Evolutionary conservation across 2,113 vertebrate genomes (phyloP).

Genomic region (Turnix velox): DNA sequence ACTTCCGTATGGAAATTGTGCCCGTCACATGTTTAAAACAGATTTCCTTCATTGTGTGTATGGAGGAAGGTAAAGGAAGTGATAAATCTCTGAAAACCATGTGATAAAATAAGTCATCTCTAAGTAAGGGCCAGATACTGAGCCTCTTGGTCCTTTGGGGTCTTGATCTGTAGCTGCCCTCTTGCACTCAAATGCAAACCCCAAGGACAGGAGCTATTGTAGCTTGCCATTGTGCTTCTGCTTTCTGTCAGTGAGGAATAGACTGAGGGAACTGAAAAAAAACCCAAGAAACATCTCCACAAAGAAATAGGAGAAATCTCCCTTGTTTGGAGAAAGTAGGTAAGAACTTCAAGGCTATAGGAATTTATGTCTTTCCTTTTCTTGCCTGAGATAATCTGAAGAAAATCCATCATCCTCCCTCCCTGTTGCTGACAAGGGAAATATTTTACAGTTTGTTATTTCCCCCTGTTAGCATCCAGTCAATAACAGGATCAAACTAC

Average conservation of each 20-base stretch:
- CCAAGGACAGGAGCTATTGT: background rate
- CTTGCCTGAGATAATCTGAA: background rate
- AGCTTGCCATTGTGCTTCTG: background rate
- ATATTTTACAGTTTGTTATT: background rate
- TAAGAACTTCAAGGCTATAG: background rate
- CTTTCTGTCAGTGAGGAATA: constrained; percentile 20
- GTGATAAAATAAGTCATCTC: background rate
- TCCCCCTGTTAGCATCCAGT: background rate
- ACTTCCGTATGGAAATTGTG: background rate
- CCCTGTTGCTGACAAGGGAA: background rate
- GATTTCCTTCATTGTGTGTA: background rate
- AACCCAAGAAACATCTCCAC: background rate
- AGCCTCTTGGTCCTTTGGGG: background rate
- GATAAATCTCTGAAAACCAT: constrained; percentile 46
- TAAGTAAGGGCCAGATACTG: background rate
- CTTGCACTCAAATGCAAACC: background rate
- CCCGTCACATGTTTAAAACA: constrained; percentile 41
- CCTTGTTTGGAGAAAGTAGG: background rate
- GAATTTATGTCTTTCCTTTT: background rate
- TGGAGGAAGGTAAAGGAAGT: constrained; percentile 47
- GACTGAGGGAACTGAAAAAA: background rate
- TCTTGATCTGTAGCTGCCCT: background rate
- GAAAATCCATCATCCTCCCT: background rate
- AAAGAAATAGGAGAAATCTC: background rate
- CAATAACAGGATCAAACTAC: background rate